These are phyloP conservation scores for Solenodon paradoxus DNA, from an alignment of 2,113 vertebrate species.

Conservation along the genomic window DNA sequence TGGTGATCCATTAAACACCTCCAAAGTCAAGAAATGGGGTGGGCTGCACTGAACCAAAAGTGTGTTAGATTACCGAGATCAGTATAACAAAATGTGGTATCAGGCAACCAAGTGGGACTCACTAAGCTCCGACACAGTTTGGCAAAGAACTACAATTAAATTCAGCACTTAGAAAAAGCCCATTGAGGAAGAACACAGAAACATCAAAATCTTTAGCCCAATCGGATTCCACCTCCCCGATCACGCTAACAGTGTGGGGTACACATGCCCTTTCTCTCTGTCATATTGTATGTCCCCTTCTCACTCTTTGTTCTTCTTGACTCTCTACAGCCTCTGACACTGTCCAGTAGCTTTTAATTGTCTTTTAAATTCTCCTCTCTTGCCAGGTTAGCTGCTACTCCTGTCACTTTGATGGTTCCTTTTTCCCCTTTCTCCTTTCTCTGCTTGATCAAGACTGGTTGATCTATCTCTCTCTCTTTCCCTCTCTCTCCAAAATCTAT, in stretches of 20 bases:
- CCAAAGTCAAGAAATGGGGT: neutral
- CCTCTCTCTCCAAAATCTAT: neutral
- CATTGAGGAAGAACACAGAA: neutral
- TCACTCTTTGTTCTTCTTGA: neutral
- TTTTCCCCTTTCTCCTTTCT: neutral
- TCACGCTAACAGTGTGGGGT: neutral
- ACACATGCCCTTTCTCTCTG: neutral
- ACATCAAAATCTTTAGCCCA: neutral
- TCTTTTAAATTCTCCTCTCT: neutral
- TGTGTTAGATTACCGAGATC: neutral
- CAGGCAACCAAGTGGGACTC: neutral
- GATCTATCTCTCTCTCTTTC: no score
- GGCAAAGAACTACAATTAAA: neutral
- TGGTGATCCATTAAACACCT: neutral
- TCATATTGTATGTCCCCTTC: neutral
- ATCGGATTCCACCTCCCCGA: neutral
- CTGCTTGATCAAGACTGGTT: neutral
- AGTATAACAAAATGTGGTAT: neutral
- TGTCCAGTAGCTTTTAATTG: neutral
- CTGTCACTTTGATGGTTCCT: neutral
- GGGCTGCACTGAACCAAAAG: neutral
- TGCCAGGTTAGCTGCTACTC: neutral
- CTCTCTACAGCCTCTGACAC: neutral
- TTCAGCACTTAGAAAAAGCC: neutral
- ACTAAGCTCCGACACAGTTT: neutral